Percentiles rank a stretch among this genome's conserved stretches.
Conservation (phyloP, 2,113 vertebrate genomes). For the Elephantulus edwardii region DNA sequence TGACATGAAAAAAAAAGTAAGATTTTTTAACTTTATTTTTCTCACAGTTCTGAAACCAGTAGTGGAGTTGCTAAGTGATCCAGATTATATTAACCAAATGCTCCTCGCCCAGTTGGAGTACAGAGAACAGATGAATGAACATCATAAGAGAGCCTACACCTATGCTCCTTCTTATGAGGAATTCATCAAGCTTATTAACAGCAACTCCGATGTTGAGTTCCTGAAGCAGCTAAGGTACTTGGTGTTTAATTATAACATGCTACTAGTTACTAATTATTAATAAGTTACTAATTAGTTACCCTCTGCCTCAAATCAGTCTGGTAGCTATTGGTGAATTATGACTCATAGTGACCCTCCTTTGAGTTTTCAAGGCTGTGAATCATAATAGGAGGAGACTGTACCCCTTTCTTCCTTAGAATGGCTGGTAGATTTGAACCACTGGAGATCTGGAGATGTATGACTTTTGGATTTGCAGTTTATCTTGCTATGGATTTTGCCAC, state of each 20-base stretch:
- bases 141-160: constrained; percentile 97
- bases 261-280: background rate
- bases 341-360: too few relatives aligned
- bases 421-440: too few relatives aligned
- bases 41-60: constrained; percentile 92
- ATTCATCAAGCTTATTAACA: constrained; percentile 98
- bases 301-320: too few relatives aligned
- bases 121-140: constrained; percentile 94
- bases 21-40: constrained; percentile 56
- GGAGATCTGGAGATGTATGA: too few relatives aligned
- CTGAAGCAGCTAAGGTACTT: constrained; percentile 97
- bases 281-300: background rate
- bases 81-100: constrained; percentile 97
- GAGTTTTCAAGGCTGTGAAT: too few relatives aligned
- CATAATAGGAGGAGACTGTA: too few relatives aligned
- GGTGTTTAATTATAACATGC: constrained; percentile 48
- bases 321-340: too few relatives aligned
- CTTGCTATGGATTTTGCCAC: too few relatives aligned
- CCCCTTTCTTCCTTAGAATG: too few relatives aligned
- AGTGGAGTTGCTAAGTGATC: constrained; percentile 96
- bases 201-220: constrained; percentile 94
- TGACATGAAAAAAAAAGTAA: background rate
- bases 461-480: too few relatives aligned
- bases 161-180: constrained; percentile 98
- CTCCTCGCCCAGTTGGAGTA: constrained; percentile 95